Conservation (phyloP, 64 coral and sea anemone genomes). For the Acropora tenuis region DNA sequence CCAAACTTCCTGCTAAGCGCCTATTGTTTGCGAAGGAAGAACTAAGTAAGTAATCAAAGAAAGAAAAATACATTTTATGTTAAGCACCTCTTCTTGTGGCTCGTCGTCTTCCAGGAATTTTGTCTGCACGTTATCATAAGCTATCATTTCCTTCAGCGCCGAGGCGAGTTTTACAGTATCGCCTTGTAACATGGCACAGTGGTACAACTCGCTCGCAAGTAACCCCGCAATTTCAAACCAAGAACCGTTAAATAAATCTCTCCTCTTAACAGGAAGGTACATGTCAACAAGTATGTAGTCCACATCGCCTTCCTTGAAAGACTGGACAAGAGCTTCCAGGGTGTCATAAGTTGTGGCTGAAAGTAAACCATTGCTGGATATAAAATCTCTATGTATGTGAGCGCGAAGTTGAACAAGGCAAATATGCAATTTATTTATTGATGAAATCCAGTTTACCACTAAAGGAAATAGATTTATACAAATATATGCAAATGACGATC, state of each 20-base stretch:
- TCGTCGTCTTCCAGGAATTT: constrained; percentile 10
- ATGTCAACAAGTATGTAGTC: constrained; percentile 21
- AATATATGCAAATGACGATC: no score
- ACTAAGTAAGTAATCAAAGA: no score
- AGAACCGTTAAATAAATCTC: constrained; percentile 21
- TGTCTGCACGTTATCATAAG: constrained; percentile 7
- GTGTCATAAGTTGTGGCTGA: constrained; percentile 2
- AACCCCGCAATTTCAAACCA: constrained; percentile 34
- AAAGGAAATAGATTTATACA: no score
- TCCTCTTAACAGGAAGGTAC: constrained; percentile 5
- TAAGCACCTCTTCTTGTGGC: background rate
- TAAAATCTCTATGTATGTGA: background rate
- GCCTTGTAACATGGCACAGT: constrained; percentile 6
- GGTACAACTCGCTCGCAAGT: background rate
- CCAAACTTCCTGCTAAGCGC: no score
- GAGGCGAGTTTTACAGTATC: constrained; percentile 22
- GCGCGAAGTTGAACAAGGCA: no score
- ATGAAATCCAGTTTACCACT: no score
- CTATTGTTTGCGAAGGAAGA: no score
- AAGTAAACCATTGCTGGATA: background rate
- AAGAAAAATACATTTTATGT: no score
- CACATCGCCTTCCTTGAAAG: constrained; percentile 25
- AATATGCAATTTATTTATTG: background rate
- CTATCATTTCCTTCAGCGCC: background rate
- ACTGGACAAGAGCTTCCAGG: background rate